Evolutionary conservation across 2,888 invertebrate species (phyloP).

Genomic region (Eudasyphora cyanicolor): DNA sequence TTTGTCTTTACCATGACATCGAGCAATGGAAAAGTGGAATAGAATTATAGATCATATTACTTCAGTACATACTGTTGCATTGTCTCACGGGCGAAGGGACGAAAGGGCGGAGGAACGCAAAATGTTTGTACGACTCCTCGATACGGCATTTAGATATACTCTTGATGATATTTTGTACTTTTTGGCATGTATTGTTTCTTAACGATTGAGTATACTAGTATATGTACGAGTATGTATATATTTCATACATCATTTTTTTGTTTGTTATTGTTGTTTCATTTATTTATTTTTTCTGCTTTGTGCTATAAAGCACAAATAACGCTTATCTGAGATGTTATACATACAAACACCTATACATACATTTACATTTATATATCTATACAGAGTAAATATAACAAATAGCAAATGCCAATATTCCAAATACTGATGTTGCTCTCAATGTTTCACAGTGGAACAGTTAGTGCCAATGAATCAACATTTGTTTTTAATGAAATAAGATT

Average conservation of each 20-base stretch:
- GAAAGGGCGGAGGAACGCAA: background rate
- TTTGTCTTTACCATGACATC: background rate
- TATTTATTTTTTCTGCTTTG: background rate
- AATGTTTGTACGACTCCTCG: background rate
- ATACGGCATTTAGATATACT: slow-evolving; percentile 25
- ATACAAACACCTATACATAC: too few species aligned
- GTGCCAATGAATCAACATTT: too few species aligned
- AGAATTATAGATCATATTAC: slow-evolving; percentile 38
- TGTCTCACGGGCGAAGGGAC: background rate
- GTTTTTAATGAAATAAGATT: too few species aligned
- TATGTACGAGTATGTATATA: background rate
- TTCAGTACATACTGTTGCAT: slow-evolving; percentile 12
- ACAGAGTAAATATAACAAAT: slow-evolving; percentile 26
- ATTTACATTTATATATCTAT: too few species aligned
- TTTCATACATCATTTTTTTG: background rate
- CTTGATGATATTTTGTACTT: slow-evolving; percentile 15
- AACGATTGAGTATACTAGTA: background rate
- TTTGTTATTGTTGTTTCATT: background rate
- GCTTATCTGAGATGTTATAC: slow-evolving; percentile 39
- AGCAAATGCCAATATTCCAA: slow-evolving; percentile 47
- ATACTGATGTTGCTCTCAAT: slow-evolving; percentile 9
- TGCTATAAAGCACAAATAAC: slow-evolving; percentile 23
- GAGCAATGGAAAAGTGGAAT: slow-evolving; percentile 22
- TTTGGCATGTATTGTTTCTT: slow-evolving; percentile 29
- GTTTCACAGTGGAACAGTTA: background rate